phyloP scores from a whole-genome alignment of 2,113 vertebrate species.

The Epinephelus fuscoguttatus region DNA sequence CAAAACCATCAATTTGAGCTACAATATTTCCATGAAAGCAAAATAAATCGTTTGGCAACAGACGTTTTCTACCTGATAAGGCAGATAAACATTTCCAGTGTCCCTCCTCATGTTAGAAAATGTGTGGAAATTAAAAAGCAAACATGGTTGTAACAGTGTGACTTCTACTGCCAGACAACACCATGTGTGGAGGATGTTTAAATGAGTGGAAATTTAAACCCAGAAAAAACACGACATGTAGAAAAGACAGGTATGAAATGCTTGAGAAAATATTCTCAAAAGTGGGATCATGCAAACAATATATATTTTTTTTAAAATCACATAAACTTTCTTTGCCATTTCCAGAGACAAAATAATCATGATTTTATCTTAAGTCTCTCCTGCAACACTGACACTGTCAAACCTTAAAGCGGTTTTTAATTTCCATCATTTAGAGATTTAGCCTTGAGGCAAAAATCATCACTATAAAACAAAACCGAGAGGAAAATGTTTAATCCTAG shows the following conservation, averaged over 20 bases:
- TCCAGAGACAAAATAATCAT: neutral
- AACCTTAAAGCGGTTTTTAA: neutral
- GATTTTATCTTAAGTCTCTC: neutral
- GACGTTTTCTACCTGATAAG: constrained; percentile 43
- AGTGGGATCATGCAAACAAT: constrained; percentile 52
- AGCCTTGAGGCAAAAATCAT: neutral
- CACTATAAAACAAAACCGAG: constrained; percentile 25
- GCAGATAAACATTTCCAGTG: constrained; percentile 49
- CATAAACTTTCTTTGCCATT: neutral
- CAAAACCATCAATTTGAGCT: constrained; percentile 14
- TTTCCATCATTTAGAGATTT: constrained; percentile 1
- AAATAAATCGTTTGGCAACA: constrained; percentile 76
- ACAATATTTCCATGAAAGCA: constrained; percentile 41
- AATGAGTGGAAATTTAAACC: constrained; percentile 5
- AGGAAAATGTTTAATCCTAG: constrained; percentile 24
- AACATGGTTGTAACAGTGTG: neutral
- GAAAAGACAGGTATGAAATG: constrained; percentile 59
- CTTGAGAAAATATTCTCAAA: constrained; percentile 5
- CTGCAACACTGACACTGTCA: neutral
- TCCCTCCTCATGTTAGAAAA: constrained; percentile 39
- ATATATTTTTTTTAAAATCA: constrained; percentile 5
- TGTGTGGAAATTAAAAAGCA: neutral
- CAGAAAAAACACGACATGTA: constrained; percentile 42
- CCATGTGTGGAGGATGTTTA: neutral
- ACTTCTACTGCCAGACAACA: neutral